These are phyloP conservation scores for Neogobius melanostomus DNA, from an alignment of 2,113 vertebrate genomes.

Conservation along the genomic window DNA sequence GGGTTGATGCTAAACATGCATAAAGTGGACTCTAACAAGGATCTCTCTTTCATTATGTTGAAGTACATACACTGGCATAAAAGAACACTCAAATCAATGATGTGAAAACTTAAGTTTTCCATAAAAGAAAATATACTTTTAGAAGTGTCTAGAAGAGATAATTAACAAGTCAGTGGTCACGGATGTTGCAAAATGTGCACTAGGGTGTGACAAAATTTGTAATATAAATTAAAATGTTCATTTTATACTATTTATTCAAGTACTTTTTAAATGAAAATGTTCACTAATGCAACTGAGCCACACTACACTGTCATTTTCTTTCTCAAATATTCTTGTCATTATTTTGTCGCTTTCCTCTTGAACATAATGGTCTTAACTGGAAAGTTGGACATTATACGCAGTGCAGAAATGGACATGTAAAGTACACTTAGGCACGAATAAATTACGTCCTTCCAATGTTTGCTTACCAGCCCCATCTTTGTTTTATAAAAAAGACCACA, in stretches of 20 bases:
- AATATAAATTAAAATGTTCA: too few species aligned
- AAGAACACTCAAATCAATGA: background rate
- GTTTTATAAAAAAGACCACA: conserved; percentile 10
- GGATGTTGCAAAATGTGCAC: too few species aligned
- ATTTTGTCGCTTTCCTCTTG: background rate
- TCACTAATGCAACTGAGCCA: too few species aligned
- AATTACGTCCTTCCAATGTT: conserved; percentile 8
- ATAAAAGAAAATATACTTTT: too few species aligned
- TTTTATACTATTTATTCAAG: too few species aligned
- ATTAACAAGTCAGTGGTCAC: too few species aligned
- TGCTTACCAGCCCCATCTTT: conserved; percentile 11
- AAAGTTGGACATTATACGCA: background rate
- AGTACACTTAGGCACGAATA: background rate
- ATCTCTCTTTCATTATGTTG: background rate
- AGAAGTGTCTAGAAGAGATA: too few species aligned
- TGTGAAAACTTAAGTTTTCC: background rate
- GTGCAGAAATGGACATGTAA: conserved; percentile 8
- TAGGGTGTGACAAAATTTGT: too few species aligned
- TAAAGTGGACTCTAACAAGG: background rate
- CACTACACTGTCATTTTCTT: background rate
- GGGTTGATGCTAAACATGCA: background rate
- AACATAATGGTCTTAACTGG: background rate
- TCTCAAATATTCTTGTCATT: background rate
- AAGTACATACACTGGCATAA: background rate
- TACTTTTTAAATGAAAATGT: too few species aligned